phyloP scores from a whole-genome alignment of 2,113 vertebrate species.

The Ifrita kowaldi region DNA sequence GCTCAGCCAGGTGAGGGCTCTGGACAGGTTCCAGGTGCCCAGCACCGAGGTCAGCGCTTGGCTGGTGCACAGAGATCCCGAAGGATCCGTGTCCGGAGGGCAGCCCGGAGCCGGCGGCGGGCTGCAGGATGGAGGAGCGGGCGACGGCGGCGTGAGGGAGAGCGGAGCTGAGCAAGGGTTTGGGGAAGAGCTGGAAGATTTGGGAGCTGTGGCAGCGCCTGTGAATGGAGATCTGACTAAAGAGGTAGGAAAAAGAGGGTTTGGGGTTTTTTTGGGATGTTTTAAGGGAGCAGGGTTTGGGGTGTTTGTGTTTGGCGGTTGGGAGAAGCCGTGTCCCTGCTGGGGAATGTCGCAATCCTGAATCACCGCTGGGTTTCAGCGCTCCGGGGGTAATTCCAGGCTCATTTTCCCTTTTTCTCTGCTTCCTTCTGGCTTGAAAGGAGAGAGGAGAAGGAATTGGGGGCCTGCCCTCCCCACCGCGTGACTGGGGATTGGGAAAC shows the following conservation, averaged over 20 bases:
- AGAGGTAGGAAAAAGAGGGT: slow-evolving; percentile 79
- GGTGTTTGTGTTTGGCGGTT: fast-evolving
- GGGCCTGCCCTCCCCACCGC: neutral
- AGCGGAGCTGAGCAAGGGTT: slow-evolving; percentile 84
- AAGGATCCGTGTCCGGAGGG: slow-evolving; percentile 83
- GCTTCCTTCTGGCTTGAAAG: neutral
- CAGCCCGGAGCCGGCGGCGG: slow-evolving; percentile 82
- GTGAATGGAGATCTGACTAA: slow-evolving; percentile 88
- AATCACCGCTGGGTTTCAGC: fast-evolving
- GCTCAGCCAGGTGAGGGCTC: slow-evolving; percentile 91
- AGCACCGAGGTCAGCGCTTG: slow-evolving; percentile 90
- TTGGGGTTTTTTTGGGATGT: neutral
- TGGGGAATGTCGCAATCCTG: fast-evolving
- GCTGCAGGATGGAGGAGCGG: slow-evolving; percentile 81
- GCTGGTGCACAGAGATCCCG: slow-evolving; percentile 93
- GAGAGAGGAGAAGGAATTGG: neutral
- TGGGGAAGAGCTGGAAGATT: slow-evolving; percentile 81
- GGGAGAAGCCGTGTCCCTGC: too few relatives aligned
- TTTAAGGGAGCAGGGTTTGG: fast-evolving
- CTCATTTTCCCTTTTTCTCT: neutral
- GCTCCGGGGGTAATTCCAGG: fast-evolving
- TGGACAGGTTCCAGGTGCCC: slow-evolving; percentile 91
- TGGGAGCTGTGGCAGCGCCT: slow-evolving; percentile 90
- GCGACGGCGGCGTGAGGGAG: slow-evolving; percentile 81
- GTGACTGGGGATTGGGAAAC: neutral